Percentiles rank a stretch among this genome's conserved stretches.
phyloP scores from a whole-genome alignment of 1,140 invertebrate species.

The Procambarus virginalis region DNA sequence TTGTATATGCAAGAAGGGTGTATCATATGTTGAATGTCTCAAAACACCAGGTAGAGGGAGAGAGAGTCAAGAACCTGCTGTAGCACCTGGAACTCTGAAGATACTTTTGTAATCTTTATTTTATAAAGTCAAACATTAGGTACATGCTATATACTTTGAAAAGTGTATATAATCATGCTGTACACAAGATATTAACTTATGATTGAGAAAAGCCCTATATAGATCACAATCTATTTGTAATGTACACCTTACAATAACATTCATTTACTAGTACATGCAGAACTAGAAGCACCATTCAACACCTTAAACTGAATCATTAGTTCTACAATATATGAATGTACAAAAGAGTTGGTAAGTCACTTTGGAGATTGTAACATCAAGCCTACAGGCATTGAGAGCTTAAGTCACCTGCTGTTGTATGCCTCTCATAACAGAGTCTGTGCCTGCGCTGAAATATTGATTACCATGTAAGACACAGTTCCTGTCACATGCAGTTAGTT shows the following conservation, averaged over 20 bases:
- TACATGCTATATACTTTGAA: neutral
- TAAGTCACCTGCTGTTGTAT: slow-evolving; percentile 4
- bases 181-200: slow-evolving; percentile 23
- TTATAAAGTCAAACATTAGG: neutral
- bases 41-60: neutral
- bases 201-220: slow-evolving; percentile 48
- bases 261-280: slow-evolving; percentile 59
- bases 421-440: neutral
- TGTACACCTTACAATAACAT: slow-evolving; percentile 40
- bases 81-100: neutral
- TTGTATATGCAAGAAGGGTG: slow-evolving; percentile 27
- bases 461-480: slow-evolving; percentile 5
- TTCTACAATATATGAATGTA: slow-evolving; percentile 59
- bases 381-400: slow-evolving; percentile 10
- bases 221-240: slow-evolving; percentile 60
- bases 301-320: slow-evolving; percentile 41
- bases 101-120: neutral
- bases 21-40: slow-evolving; percentile 21
- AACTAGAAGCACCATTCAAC: slow-evolving; percentile 63
- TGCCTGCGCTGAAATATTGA: neutral
- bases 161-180: slow-evolving; percentile 23
- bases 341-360: slow-evolving; percentile 65
- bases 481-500: neutral
- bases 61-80: neutral
- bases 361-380: slow-evolving; percentile 61